These are phyloP conservation scores for Echinops telfairi DNA, from an alignment of 2,113 vertebrate species.

Conservation along the genomic window DNA sequence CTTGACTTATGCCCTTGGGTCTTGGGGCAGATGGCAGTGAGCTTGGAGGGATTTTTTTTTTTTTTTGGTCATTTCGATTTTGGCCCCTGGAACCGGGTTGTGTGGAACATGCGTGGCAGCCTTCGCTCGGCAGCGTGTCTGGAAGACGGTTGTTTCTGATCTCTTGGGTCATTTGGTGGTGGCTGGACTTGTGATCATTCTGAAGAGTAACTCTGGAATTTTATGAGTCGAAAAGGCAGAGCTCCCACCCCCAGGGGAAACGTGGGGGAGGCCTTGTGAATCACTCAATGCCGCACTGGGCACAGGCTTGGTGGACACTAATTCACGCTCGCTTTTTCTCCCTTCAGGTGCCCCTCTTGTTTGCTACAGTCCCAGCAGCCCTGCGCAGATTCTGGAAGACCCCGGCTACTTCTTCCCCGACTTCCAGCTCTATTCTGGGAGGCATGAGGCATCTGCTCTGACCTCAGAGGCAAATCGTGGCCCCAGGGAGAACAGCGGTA, in stretches of 20 bases:
- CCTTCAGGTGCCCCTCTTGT: conserved; percentile 83
- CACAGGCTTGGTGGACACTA: conserved; percentile 6
- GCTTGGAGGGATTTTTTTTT: no score
- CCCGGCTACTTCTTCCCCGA: conserved; percentile 84
- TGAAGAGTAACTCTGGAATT: conserved; percentile 71
- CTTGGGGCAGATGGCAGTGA: no score
- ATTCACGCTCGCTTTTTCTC: not conserved
- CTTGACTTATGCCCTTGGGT: not conserved
- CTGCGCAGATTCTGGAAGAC: conserved; percentile 85
- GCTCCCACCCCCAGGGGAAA: not conserved
- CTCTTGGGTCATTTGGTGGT: conserved; percentile 31
- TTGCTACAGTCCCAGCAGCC: conserved; percentile 84
- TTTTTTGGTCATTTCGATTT: no score
- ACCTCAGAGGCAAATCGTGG: conserved; percentile 77
- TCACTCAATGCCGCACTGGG: not conserved
- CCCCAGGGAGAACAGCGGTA: conserved; percentile 87
- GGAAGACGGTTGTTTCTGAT: not conserved
- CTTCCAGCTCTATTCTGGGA: conserved; percentile 84
- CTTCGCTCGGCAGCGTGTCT: not conserved
- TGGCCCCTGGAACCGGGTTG: not conserved
- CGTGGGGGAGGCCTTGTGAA: not conserved
- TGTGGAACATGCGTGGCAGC: not conserved
- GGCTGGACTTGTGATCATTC: conserved; percentile 17
- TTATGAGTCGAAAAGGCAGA: conserved; percentile 68
- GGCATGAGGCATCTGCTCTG: conserved; percentile 84